These are phyloP conservation scores for Liolophura sinensis DNA, from an alignment of 1,140 invertebrate species.

Conservation along the genomic window DNA sequence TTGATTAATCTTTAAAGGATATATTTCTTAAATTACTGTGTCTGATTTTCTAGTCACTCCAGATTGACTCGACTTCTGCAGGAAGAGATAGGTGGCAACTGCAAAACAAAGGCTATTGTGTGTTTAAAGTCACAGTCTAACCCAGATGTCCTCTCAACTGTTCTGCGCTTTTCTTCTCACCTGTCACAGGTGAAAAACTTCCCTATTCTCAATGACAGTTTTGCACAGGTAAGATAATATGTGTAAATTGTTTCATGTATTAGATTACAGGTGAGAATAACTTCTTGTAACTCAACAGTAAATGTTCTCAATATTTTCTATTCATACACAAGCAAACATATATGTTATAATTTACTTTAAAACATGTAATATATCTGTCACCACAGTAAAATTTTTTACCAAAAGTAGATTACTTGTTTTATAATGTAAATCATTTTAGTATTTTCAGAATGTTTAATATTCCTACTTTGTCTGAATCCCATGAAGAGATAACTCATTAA, in stretches of 20 bases:
- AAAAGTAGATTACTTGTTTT: too few relatives aligned
- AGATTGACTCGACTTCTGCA: slow-evolving; percentile 46
- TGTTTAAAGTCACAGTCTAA: slow-evolving; percentile 45
- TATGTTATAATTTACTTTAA: too few relatives aligned
- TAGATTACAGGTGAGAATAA: neutral
- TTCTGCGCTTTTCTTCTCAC: slow-evolving; percentile 41
- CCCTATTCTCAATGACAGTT: slow-evolving; percentile 50
- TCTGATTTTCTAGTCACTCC: slow-evolving; percentile 38
- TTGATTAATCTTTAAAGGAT: too few relatives aligned
- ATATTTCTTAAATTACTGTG: neutral
- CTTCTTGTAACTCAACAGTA: neutral
- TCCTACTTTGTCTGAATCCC: too few relatives aligned
- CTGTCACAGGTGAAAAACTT: slow-evolving; percentile 50
- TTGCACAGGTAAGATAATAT: slow-evolving; percentile 44
- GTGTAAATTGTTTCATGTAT: too few relatives aligned
- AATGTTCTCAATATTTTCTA: too few relatives aligned
- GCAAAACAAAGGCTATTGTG: slow-evolving; percentile 46
- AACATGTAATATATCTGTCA: too few relatives aligned
- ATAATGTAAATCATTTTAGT: too few relatives aligned
- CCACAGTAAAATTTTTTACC: too few relatives aligned
- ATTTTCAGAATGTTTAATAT: too few relatives aligned
- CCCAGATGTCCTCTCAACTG: slow-evolving; percentile 21
- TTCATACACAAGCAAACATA: neutral
- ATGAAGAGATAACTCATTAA: too few relatives aligned
- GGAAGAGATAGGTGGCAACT: slow-evolving; percentile 54